Conservation (phyloP, 2,113 vertebrate species). For the Alouatta palliata region DNA sequence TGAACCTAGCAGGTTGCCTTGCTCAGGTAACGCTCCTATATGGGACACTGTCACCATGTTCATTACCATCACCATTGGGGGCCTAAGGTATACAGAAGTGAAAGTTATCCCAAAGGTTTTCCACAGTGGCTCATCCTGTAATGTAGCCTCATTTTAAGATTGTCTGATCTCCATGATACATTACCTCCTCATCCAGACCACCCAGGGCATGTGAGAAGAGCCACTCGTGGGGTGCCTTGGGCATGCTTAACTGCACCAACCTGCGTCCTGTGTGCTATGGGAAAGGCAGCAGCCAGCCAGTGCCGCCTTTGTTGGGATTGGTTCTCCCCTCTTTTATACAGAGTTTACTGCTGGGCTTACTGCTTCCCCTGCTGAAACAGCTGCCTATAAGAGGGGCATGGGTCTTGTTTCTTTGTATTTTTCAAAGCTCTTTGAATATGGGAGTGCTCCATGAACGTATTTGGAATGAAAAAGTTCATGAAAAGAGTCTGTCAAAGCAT, state of each 20-base stretch:
- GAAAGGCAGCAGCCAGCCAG: not conserved
- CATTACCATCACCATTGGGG: not conserved
- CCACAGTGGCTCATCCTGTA: too few relatives aligned
- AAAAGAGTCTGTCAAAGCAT: not conserved
- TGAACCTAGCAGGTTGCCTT: not conserved
- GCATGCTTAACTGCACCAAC: too few relatives aligned
- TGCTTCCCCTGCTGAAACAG: not conserved
- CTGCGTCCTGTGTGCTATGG: not conserved
- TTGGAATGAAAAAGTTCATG: not conserved
- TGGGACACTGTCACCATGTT: not conserved
- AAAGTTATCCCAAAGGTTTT: not conserved
- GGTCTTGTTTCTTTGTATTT: not conserved
- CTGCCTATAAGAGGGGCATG: not conserved
- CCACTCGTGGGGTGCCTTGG: fast-evolving
- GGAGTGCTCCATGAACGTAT: not conserved
- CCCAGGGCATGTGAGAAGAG: not conserved
- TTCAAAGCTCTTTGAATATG: not conserved
- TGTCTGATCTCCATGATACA: fast-evolving
- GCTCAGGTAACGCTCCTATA: too few relatives aligned
- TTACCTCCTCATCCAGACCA: not conserved
- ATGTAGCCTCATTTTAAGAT: not conserved
- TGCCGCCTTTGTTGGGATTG: too few relatives aligned
- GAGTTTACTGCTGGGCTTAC: not conserved
- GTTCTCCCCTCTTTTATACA: too few relatives aligned
- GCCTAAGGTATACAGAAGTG: not conserved